A percentile compares a stretch with the other conserved stretches of the same genome.
These are phyloP conservation scores for Dorcus hopei DNA, from an alignment of 2,888 invertebrate genomes.

Conservation along the genomic window DNA sequence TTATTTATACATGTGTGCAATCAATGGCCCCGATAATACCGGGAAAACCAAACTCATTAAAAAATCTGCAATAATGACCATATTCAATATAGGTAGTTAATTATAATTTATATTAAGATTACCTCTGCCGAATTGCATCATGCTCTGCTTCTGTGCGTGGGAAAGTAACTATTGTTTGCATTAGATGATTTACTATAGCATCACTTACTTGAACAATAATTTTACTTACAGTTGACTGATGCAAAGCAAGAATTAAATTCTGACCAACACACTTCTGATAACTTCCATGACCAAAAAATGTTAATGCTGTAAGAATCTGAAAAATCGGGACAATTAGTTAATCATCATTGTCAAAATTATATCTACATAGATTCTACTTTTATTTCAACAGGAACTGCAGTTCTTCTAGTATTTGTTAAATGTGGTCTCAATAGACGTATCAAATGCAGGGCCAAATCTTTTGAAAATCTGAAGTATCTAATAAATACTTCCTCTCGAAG, in stretches of 20 bases:
- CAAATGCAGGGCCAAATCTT: background rate
- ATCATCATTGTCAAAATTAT: background rate
- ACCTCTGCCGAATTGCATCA: background rate
- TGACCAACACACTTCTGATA: constrained; percentile 6
- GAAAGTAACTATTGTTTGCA: background rate
- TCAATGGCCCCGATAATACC: background rate
- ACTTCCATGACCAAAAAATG: constrained; percentile 12
- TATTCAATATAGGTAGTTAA: background rate
- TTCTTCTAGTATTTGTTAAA: background rate
- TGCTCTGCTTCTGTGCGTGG: background rate
- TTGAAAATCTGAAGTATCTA: background rate
- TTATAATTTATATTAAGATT: background rate
- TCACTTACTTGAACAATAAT: constrained; percentile 6
- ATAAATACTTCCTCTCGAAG: too few relatives aligned
- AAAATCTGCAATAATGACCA: background rate
- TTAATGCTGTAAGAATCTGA: constrained; percentile 1
- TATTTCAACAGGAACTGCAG: background rate
- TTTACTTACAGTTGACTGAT: constrained; percentile 3
- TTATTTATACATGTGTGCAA: background rate
- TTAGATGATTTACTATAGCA: background rate
- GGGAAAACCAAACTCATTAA: background rate
- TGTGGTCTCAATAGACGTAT: background rate
- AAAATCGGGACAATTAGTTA: background rate
- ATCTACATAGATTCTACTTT: background rate
- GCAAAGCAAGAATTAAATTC: constrained; percentile 1